Conservation (phyloP, 2,113 vertebrate genomes). For the Microcebus griseorufus region DNA sequence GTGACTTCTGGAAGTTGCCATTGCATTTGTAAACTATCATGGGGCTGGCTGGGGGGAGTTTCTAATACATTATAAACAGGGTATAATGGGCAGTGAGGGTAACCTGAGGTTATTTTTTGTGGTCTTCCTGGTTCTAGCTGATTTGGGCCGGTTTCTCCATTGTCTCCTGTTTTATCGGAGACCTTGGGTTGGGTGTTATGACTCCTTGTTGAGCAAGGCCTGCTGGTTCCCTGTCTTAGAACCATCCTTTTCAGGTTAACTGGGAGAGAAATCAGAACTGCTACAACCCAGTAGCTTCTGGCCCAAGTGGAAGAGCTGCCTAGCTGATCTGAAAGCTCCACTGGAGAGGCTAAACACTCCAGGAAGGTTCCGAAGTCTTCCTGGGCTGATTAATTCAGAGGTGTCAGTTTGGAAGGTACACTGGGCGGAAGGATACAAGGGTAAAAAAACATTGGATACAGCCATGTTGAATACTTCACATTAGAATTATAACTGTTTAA, state of each 20-base stretch:
- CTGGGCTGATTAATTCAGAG: not conserved
- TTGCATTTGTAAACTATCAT: no score
- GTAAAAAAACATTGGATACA: not conserved
- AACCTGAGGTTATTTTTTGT: no score
- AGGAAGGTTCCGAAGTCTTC: not conserved
- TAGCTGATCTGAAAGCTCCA: not conserved
- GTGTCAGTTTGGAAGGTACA: not conserved
- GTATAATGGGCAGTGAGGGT: no score
- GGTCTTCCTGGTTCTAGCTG: no score
- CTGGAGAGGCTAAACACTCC: not conserved
- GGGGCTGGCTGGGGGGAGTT: no score
- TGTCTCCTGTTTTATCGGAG: no score
- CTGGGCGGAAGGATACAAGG: not conserved
- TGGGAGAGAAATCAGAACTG: not conserved
- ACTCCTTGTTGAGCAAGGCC: no score
- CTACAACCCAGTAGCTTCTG: not conserved
- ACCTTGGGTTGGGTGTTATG: no score
- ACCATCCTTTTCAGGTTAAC: not conserved
- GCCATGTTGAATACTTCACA: not conserved
- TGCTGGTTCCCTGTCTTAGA: not conserved
- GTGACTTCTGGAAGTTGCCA: no score
- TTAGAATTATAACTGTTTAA: not conserved
- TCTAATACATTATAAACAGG: no score
- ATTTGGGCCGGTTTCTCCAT: no score
- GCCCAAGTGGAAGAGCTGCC: not conserved